A percentile compares a stretch with the other conserved stretches of the same genome.
phyloP scores from a whole-genome alignment of 2,888 invertebrate genomes.

The Sphaerophoria rueppellii region DNA sequence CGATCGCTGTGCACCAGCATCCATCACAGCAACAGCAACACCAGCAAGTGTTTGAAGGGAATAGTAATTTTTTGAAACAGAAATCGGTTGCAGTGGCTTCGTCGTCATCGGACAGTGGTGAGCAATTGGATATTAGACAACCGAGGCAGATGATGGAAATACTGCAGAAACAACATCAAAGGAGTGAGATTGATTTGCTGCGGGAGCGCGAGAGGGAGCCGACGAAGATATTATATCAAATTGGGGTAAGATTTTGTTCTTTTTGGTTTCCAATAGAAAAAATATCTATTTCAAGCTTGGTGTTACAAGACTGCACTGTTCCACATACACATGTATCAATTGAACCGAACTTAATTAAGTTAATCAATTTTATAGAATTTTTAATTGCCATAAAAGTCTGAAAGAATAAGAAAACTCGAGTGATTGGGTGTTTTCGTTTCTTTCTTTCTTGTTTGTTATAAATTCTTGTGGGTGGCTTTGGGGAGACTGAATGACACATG shows the following conservation, averaged over 20 bases:
- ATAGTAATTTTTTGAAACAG: constrained; percentile 68
- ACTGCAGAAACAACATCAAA: constrained; percentile 77
- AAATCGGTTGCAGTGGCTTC: constrained; percentile 32
- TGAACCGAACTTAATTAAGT: constrained; percentile 73
- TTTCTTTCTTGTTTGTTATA: background rate
- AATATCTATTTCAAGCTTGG: constrained; percentile 11
- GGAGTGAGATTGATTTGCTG: constrained; percentile 61
- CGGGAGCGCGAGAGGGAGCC: constrained; percentile 67
- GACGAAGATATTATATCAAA: constrained; percentile 86
- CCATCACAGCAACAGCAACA: constrained; percentile 50
- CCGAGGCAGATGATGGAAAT: constrained; percentile 83
- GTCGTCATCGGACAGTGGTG: constrained; percentile 44
- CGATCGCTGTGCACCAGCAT: constrained; percentile 69
- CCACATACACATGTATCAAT: constrained; percentile 59
- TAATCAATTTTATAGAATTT: constrained; percentile 73
- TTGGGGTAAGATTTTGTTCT: constrained; percentile 79
- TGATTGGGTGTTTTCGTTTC: background rate
- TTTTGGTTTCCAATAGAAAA: background rate
- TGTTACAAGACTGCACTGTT: constrained; percentile 12
- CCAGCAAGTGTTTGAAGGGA: constrained; percentile 70
- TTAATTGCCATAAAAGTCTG: constrained; percentile 66
- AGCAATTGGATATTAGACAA: constrained; percentile 78
- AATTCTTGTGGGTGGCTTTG: constrained; percentile 34
- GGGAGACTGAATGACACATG: background rate
- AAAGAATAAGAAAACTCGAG: background rate